Evolutionary conservation across 2,888 invertebrate species (phyloP), one percentile per base, ranked within the genome.

Genomic region (Sesia apiformis): DNA sequence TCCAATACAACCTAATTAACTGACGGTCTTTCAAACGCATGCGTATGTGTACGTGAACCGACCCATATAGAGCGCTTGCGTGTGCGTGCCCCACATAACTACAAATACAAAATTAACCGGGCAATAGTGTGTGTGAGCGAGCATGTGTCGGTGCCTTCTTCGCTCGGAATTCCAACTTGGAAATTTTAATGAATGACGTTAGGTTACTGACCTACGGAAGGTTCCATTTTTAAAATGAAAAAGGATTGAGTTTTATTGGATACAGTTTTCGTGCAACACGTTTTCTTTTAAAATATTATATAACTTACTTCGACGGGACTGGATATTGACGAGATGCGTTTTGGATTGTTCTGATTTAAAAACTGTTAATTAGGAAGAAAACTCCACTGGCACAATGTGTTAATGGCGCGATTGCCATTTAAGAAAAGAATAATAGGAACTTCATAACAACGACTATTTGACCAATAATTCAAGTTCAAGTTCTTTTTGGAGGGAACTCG

Each of bases 111-210:
- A 23, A 23, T 54, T 72, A 72, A 74, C 73, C 67, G 72, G 76
- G 77, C 74, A 81, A 80, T 78, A 69, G 81, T 83, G 78, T 79
- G 81, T 78, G 81, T 78, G 61, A 56, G 54, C 53, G 62, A 57
- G 64, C 52, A 49, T 66, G 82, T 83, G 83, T 82, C 82, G 74
- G 84, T 79, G 73, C 66, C 76, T 84, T 81, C 86, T 85, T 84
- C 83, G 80, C 76, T 75, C 77, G 78, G 82, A 81, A 82, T 85
- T 86, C 80, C 82, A 87, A 87, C 80, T 86, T 87, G 83, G 79
- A 81, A 86, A 84, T 84, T 84, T 81, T 81, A 85, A 85, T 86
- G 84, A 87, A 85, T 84, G 86, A 82, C 84, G 84, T 78, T 77
- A 80, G 86, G 86, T 87, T 81, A 78, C 84, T 84, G 84, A 87